phyloP scores from a whole-genome alignment of 2,113 vertebrate species.

The Pogonocichla stellata region DNA sequence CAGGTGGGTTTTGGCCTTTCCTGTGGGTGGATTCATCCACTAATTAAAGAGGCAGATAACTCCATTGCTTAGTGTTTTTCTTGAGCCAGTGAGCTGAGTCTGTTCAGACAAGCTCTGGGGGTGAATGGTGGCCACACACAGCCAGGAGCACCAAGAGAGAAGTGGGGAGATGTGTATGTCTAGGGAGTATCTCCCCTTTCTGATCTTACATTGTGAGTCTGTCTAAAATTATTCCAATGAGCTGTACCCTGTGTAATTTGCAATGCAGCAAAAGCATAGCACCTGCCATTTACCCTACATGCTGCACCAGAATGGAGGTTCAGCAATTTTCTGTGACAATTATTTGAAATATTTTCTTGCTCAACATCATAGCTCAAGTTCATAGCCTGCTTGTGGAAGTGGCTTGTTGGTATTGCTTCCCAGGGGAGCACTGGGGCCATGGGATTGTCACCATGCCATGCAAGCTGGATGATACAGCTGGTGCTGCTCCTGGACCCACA shows the following conservation, averaged over 20 bases:
- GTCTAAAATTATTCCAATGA: neutral
- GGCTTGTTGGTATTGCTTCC: neutral
- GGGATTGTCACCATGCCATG: accelerated
- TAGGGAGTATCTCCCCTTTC: neutral
- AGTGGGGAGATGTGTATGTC: accelerated
- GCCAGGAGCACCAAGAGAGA: neutral
- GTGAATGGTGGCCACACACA: neutral
- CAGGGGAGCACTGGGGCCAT: neutral
- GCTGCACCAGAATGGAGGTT: neutral
- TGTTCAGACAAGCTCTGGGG: neutral
- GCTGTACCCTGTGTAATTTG: neutral
- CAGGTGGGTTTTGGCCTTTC: neutral
- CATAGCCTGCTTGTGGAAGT: neutral
- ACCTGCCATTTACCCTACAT: neutral
- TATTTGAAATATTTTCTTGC: slow-evolving; percentile 6
- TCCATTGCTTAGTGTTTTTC: neutral
- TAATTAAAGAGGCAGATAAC: neutral
- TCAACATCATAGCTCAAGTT: neutral
- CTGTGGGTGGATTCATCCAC: neutral
- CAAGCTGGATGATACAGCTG: neutral
- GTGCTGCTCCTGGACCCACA: neutral
- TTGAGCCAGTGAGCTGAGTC: neutral
- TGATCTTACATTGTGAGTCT: neutral
- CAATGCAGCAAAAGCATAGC: neutral
- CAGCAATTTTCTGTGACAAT: neutral